Evolutionary conservation across 2,888 invertebrate species (phyloP), one percentile per base, ranked within the genome.

Genomic region (Autographa pulchrina): DNA sequence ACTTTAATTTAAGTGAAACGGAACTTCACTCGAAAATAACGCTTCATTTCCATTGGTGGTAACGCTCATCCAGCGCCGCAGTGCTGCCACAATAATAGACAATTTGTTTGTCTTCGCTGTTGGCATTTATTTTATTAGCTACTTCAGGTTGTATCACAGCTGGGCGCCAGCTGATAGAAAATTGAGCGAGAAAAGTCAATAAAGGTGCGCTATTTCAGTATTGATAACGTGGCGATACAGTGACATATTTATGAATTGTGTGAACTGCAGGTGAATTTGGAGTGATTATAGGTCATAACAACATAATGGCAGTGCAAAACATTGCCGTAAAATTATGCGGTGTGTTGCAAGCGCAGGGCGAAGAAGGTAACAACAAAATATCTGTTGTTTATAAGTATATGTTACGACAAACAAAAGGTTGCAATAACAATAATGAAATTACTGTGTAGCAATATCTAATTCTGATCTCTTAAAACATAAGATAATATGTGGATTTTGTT

Each of bases 261-360:
- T 86, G 80, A 86, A 80, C 74, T 83, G 81, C 86, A 88, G 81
- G 87, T 89, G 85, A 80, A 87, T 81, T 85, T 75, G 59, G 68
- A 62, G 67, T 77, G 63, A 84, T 79, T 85, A 79, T 72, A 65
- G 54, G 41, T 73, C 68, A 83, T 75, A 84, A 92, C 92, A 93
- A 70, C 64, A 80, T 77, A 83, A 96, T 96, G 96, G 87, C 95
- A 62, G 86, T 88, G 58, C 94, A 96, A 89, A 97, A 97, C 88
- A 94, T 97, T 78, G 96, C 96, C 60, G 96, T 96, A 11, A 96
- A 96, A 90, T 91, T 97, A 80, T 96, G 96, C 87, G 96, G 96
- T 52, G 88, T 96, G 77, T 90, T 96, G 77, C 96, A 96, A 85
- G 86, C 93, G 52, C 94, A 95, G 85, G 90, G 92, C 72, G 91